Evolutionary conservation across 2,888 invertebrate genomes (phyloP), one percentile per base, ranked within the genome.

Genomic region (Acanthopleura granulata): DNA sequence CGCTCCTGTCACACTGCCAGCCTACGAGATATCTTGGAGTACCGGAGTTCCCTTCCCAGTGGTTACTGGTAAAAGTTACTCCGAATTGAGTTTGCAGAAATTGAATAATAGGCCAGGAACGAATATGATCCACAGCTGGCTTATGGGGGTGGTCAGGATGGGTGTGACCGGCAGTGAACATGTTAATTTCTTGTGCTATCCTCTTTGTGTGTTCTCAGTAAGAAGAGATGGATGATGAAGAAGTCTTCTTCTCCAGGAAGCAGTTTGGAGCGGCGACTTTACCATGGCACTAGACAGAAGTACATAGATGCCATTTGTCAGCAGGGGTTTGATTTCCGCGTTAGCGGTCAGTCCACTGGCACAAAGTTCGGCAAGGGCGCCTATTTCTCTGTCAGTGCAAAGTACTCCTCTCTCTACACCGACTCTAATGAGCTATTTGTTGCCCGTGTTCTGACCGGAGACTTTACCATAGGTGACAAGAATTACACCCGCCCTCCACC

Each of bases 271-370:
- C 73, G 74, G 30, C 29, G 50, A 15, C 76, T 87, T 16, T 87
- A 86, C 62, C 87, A 87, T 74, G 87, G 87, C 0, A 87, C 86
- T 12, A 69, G 72, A 0, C 72, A 75, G 11, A 61, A 79, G 3
- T 81, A 77, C 29, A 78, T 83, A 6, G 80, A 83, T 51, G 82
- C 83, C 30, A 86, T 87, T 29, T 86, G 81, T 75, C 75, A 77
- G 27, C 85, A 86, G 61, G 86, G 86, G 14, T 87, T 87, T 77
- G 86, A 87, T 74, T 87, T 84, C 74, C 73, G 87, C 11, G 77
- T 87, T n/a, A 82, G 81, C 73, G 87, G 86, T 27, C 73, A 69
- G 49, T 77, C 76, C 18, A 75, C 78, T 61, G 87, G 84, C n/a
- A 81, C 82, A 0, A 72, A 74, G 27, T 82, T 80, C 75, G 86